Base-by-base conservation (phyloP, 2,888 invertebrate species). In the Nasonia oneida region DNA sequence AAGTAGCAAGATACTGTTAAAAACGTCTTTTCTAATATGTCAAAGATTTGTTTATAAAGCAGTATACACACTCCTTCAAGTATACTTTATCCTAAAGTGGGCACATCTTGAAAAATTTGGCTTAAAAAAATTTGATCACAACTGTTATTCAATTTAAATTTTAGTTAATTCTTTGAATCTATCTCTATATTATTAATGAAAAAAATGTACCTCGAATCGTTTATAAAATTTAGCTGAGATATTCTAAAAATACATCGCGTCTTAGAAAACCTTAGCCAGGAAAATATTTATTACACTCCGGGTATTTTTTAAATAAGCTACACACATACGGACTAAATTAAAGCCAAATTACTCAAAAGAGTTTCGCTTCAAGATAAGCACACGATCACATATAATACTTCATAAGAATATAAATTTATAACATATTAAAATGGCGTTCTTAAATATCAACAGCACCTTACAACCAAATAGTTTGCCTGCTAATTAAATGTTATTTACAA, bases 401-500 rank as follows among this genome's bases (percentile, higher is more conserved):
- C 70, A 73, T 18, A 57, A 74, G 39, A 39, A 39, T 42, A 77
- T 70, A 73, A 76, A 53, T 33, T 74, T 77, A 37, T 73, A 86
- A 75, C 71, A 86, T 50, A 86, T 71, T 39, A 78, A 82, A 81
- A 81, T 81, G 15, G 64, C 37, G 18, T 29, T 75, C 23, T 37
- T 18, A 77, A 76, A 3, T 53, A 42, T 83, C 47, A 71, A 47
- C 81, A 75, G 70, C 61, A 83, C 39, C 80, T 83, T 77, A 64
- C 18, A 33, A 15, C 73, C 15, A 73, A 53, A n/a, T 23, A 70
- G 70, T 42, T 74, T 74, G 14, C 12, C 15, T 77, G 39, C 47
- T 29, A 37, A 42, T 70, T 57, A 71, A 71, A 76, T 33, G 67
- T 73, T 85, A 85, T 82, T 64, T 85, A 84, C 84, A 81, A 39